phyloP scores from a whole-genome alignment of 2,888 invertebrate species.

The Thereva unica region DNA sequence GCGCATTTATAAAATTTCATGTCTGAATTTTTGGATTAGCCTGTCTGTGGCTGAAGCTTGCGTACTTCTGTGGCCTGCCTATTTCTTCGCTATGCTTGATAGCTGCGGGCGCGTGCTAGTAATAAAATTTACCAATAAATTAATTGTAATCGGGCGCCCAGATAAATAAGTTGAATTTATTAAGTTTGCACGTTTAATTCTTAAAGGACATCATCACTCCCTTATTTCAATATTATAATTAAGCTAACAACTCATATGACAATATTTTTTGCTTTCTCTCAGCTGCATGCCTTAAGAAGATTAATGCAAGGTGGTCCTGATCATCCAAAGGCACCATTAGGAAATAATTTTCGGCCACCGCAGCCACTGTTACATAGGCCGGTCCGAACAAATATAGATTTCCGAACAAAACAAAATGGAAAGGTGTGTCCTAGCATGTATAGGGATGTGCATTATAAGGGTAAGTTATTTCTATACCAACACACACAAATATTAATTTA shows the following conservation, averaged over 20 bases:
- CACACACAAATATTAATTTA: constrained; percentile 29
- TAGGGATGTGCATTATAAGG: constrained; percentile 90
- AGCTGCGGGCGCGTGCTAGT: too few species aligned
- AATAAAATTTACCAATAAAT: too few species aligned
- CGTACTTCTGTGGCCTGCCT: too few species aligned
- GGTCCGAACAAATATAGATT: constrained; percentile 95
- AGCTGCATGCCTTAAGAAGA: constrained; percentile 81
- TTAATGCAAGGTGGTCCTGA: constrained; percentile 87
- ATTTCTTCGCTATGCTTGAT: too few species aligned
- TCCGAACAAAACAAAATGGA: constrained; percentile 79
- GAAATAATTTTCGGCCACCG: constrained; percentile 93
- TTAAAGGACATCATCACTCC: neutral
- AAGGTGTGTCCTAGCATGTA: constrained; percentile 92
- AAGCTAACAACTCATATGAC: neutral
- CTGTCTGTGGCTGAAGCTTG: too few species aligned
- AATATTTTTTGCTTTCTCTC: constrained; percentile 45
- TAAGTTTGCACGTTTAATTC: neutral
- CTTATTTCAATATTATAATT: neutral
- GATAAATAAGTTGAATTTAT: neutral
- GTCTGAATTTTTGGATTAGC: too few species aligned
- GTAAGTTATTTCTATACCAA: constrained; percentile 57
- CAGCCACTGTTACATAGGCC: constrained; percentile 92
- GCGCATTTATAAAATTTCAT: too few species aligned
- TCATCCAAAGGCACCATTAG: constrained; percentile 87
- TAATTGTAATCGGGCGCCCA: too few species aligned